phyloP scores from a whole-genome alignment of 1,140 invertebrate species.

The Ceratina australensis region DNA sequence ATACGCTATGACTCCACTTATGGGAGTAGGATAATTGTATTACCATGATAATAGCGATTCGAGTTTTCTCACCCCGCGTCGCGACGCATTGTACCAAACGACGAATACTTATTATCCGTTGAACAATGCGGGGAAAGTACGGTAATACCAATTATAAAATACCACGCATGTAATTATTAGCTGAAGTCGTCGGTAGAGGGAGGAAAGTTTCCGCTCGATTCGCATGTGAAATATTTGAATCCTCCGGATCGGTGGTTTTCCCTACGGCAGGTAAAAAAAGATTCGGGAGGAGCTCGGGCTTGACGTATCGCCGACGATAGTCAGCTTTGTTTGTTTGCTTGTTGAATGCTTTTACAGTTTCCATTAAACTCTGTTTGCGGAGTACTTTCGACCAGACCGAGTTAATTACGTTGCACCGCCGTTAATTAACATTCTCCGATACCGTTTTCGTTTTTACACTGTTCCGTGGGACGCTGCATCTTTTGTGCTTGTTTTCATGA shows the following conservation, averaged over 20 bases:
- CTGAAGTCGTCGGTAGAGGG: not conserved
- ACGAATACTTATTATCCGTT: conserved; percentile 4
- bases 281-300: not conserved
- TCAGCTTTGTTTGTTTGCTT: conserved; percentile 26
- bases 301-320: conserved; percentile 18
- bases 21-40: conserved; percentile 25
- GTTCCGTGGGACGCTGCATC: not conserved
- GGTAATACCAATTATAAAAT: conserved; percentile 35
- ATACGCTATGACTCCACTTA: conserved; percentile 22
- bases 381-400: conserved; percentile 25
- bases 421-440: conserved; percentile 36
- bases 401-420: conserved; percentile 35
- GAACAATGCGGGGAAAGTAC: conserved; percentile 21
- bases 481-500: not conserved
- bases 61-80: conserved; percentile 20
- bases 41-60: conserved; percentile 26
- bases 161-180: conserved; percentile 19
- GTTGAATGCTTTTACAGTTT: conserved; percentile 32
- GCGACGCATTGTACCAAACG: conserved; percentile 29
- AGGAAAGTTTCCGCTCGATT: conserved; percentile 9
- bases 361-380: conserved; percentile 33
- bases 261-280: not conserved
- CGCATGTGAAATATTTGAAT: conserved; percentile 6
- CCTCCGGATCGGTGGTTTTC: not conserved
- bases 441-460: not conserved